Evolutionary conservation across 2,888 invertebrate genomes (phyloP).

Genomic region (Drosophila heteroneura): DNA sequence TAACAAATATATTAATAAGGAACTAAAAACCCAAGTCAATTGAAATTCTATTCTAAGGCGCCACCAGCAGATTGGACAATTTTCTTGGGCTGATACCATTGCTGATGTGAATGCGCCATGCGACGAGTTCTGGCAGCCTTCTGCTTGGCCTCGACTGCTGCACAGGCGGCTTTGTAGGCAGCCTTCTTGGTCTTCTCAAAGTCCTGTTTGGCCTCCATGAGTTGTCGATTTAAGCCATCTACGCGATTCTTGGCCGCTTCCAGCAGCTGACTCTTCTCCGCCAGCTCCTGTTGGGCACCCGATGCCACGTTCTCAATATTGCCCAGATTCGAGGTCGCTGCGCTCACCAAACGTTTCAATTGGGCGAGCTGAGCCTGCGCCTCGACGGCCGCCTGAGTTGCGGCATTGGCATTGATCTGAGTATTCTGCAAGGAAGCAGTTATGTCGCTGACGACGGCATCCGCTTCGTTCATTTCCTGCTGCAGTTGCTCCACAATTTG

Average conservation of each 20-base stretch:
- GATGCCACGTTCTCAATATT: constrained; percentile 88
- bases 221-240: constrained; percentile 88
- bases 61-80: background rate
- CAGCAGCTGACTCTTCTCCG: constrained; percentile 89
- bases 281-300: constrained; percentile 88
- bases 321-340: constrained; percentile 87
- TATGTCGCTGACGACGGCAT: constrained; percentile 88
- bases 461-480: constrained; percentile 89
- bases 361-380: constrained; percentile 87
- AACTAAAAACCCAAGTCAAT: background rate
- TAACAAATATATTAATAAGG: background rate
- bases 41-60: background rate
- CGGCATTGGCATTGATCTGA: constrained; percentile 88
- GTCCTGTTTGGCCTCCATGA: constrained; percentile 88
- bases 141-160: constrained; percentile 90
- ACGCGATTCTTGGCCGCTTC: constrained; percentile 89
- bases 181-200: constrained; percentile 89
- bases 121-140: constrained; percentile 67
- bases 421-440: constrained; percentile 88
- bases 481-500: constrained; percentile 89
- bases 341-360: constrained; percentile 85
- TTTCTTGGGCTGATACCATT: constrained; percentile 3
- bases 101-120: constrained; percentile 2
- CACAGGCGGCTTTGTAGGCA: constrained; percentile 89
- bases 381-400: constrained; percentile 88